phyloP scores from a whole-genome alignment of 2,888 invertebrate genomes.

The Alentia gelatinosa region DNA sequence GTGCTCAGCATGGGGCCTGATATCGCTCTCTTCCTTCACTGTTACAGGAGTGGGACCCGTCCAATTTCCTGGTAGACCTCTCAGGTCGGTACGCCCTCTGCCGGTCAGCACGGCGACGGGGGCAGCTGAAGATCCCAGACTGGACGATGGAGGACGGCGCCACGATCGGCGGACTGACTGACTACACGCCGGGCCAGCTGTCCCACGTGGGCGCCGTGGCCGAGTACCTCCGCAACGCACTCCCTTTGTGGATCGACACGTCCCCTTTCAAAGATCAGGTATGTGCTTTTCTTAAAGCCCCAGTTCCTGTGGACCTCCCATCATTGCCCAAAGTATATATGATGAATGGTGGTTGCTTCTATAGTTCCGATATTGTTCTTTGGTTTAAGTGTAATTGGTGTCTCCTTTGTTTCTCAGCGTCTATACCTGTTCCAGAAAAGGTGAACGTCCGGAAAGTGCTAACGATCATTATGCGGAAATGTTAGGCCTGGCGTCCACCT shows the following conservation, averaged over 20 bases:
- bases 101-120: background rate
- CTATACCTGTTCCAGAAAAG: too few relatives aligned
- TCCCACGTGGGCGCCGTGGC: slow-evolving; percentile 57
- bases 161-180: slow-evolving; percentile 58
- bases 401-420: too few relatives aligned
- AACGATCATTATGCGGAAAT: too few relatives aligned
- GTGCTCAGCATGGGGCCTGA: too few relatives aligned
- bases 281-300: background rate
- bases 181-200: slow-evolving; percentile 55
- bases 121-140: slow-evolving; percentile 20
- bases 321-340: too few relatives aligned
- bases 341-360: too few relatives aligned
- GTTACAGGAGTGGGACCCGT: slow-evolving; percentile 62
- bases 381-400: too few relatives aligned
- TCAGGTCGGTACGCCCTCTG: slow-evolving; percentile 58
- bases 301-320: background rate
- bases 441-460: too few relatives aligned
- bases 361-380: too few relatives aligned
- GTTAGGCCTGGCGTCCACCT: too few relatives aligned
- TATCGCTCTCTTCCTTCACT: background rate
- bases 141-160: slow-evolving; percentile 52
- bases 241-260: slow-evolving; percentile 58
- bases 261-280: slow-evolving; percentile 49
- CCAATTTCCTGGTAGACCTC: slow-evolving; percentile 64
- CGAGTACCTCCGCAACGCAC: slow-evolving; percentile 54